Percentiles rank a stretch among this genome's conserved stretches.
Evolutionary conservation across 1,140 invertebrate genomes (phyloP).

Genomic region (Drosophila carrolli): DNA sequence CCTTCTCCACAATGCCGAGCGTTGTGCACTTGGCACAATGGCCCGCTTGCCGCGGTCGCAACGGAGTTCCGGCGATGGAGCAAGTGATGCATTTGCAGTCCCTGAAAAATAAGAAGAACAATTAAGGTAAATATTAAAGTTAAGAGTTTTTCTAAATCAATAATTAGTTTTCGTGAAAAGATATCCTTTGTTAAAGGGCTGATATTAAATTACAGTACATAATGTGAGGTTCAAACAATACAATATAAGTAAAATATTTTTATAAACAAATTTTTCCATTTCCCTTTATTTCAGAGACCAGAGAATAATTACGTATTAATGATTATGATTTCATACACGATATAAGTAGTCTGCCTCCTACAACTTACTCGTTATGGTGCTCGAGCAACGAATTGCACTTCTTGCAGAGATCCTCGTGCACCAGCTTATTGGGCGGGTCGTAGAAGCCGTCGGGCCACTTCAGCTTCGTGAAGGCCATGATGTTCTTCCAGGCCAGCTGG

Average conservation of each 20-base stretch:
- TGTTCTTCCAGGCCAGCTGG: conserved; percentile 82
- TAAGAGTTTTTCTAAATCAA: too few relatives aligned
- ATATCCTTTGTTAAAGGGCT: too few relatives aligned
- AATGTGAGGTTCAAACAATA: too few relatives aligned
- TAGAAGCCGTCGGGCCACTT: conserved; percentile 81
- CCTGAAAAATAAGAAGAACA: conserved; percentile 19
- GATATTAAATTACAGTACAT: too few relatives aligned
- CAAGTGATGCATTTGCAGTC: conserved; percentile 84
- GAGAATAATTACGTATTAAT: too few relatives aligned
- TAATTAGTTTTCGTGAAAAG: too few relatives aligned
- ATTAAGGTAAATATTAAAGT: background rate
- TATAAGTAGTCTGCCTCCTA: background rate
- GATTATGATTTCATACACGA: background rate
- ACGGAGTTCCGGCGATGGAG: conserved; percentile 79
- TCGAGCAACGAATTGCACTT: conserved; percentile 79
- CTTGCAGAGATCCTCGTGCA: conserved; percentile 76
- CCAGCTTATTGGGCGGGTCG: conserved; percentile 77
- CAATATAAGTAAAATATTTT: too few relatives aligned
- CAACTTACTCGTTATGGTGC: conserved; percentile 74
- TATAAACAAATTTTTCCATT: too few relatives aligned
- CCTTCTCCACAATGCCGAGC: conserved; percentile 78
- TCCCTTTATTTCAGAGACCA: too few relatives aligned
- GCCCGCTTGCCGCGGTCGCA: conserved; percentile 63
- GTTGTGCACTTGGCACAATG: conserved; percentile 79
- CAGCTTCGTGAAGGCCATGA: conserved; percentile 80